A percentile compares a stretch with the other conserved stretches of the same genome.
phyloP scores from a whole-genome alignment of 2,113 vertebrate species.

The Pangasianodon gigas region DNA sequence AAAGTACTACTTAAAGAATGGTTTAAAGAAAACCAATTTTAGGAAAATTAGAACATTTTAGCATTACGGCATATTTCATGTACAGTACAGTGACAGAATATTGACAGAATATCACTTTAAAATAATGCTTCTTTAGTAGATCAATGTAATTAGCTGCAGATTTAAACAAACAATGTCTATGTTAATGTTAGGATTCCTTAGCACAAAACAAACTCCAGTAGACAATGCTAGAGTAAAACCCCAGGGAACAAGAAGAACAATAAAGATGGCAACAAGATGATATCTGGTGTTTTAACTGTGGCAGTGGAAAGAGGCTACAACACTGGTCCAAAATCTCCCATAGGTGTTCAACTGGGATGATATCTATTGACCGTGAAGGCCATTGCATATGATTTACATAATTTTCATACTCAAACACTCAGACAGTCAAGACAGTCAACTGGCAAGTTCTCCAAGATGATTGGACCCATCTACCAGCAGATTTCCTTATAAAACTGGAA shows the following conservation, averaged over 20 bases:
- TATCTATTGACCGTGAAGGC: neutral
- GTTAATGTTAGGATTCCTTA: neutral
- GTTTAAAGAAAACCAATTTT: neutral
- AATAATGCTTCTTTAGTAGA: neutral
- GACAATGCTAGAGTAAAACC: neutral
- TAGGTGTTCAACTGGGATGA: neutral
- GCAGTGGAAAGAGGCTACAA: neutral
- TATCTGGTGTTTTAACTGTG: neutral
- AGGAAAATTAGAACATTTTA: neutral
- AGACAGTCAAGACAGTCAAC: neutral
- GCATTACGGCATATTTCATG: neutral
- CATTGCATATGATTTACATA: neutral
- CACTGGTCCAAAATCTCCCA: neutral
- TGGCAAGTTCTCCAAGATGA: neutral
- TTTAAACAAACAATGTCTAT: neutral
- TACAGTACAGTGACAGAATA: neutral
- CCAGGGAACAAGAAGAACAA: neutral
- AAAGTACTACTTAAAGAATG: neutral
- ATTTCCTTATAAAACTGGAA: neutral
- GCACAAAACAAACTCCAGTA: neutral
- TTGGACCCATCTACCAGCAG: neutral
- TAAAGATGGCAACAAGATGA: neutral
- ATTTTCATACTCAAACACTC: neutral
- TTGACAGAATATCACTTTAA: neutral
- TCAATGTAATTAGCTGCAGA: neutral